These are phyloP conservation scores for Oikopleura vanhoeffeni DNA, from an alignment of 23 tunicate genomes.

Conservation along the genomic window DNA sequence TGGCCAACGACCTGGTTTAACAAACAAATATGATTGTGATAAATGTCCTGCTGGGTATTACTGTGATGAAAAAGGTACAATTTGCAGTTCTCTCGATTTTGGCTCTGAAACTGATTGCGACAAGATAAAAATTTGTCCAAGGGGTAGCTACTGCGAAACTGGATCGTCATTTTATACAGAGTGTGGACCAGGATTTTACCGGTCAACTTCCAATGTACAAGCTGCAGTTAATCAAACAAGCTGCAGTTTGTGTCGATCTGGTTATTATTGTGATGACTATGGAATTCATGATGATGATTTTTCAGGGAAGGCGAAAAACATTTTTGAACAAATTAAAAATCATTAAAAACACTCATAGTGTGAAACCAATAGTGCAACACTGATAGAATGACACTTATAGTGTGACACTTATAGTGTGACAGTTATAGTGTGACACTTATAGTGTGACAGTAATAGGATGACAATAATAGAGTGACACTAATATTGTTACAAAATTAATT, in stretches of 20 bases:
- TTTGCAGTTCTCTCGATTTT: not conserved
- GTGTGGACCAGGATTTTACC: not conserved
- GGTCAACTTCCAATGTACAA: not conserved
- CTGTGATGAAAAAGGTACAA: constrained; percentile 27
- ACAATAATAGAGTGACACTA: too few species aligned
- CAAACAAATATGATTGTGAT: constrained; percentile 25
- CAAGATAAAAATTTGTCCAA: not conserved
- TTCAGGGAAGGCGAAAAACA: too few species aligned
- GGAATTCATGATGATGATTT: not conserved
- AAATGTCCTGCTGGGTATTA: constrained; percentile 39
- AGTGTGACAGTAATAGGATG: too few species aligned
- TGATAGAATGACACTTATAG: too few species aligned
- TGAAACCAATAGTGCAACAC: too few species aligned
- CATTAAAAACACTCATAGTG: too few species aligned
- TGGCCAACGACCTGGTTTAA: constrained; percentile 20
- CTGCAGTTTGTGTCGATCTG: not conserved
- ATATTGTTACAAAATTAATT: too few species aligned
- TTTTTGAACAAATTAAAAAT: too few species aligned
- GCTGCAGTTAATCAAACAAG: not conserved
- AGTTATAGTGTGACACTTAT: too few species aligned
- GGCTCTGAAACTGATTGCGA: not conserved
- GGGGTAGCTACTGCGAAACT: not conserved
- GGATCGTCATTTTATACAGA: not conserved
- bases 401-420: too few species aligned
- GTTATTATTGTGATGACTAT: not conserved